A percentile compares a stretch with the other conserved stretches of the same genome.
Evolutionary conservation across 2,797 vertebrate species (phyloP).

Genomic region (Melanotaenia trifasciata): DNA sequence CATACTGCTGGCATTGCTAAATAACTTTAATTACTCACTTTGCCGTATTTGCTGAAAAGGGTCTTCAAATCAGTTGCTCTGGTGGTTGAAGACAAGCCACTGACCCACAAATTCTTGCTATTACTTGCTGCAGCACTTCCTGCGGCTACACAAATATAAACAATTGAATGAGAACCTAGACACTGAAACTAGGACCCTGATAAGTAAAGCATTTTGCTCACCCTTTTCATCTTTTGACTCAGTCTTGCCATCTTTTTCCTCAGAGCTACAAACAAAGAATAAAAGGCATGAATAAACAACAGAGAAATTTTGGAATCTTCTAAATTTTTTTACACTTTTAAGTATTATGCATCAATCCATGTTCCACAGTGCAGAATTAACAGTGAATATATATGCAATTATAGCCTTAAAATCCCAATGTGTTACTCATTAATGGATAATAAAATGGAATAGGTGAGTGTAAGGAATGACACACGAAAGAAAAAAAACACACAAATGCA

Average conservation of each 20-base stretch:
- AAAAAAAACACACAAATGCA: conserved; percentile 66
- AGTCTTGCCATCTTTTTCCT: conserved; percentile 87
- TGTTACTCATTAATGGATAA: conserved; percentile 77
- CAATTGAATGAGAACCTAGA: background rate
- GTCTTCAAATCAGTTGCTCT: conserved; percentile 97
- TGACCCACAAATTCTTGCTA: conserved; percentile 96
- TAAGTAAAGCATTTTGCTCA: conserved; percentile 57
- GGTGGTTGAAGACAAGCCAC: conserved; percentile 95
- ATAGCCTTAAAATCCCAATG: conserved; percentile 58
- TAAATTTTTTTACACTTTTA: conserved; percentile 27
- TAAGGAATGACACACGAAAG: conserved; percentile 74
- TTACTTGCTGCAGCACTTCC: conserved; percentile 72
- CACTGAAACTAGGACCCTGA: accelerated
- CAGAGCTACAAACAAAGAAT: conserved; percentile 87
- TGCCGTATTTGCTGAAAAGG: conserved; percentile 97
- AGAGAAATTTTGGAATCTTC: conserved; percentile 28
- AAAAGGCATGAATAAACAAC: conserved; percentile 45
- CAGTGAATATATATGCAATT: conserved; percentile 55
- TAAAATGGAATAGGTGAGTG: conserved; percentile 67
- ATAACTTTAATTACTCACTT: conserved; percentile 77
- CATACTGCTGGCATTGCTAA: accelerated
- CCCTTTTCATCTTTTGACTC: conserved; percentile 92
- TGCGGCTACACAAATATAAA: conserved; percentile 60
- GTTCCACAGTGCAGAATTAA: conserved; percentile 58
- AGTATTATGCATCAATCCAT: conserved; percentile 50